Evolutionary conservation across 2,113 vertebrate genomes (phyloP).

Genomic region (Gymnarchus niloticus): DNA sequence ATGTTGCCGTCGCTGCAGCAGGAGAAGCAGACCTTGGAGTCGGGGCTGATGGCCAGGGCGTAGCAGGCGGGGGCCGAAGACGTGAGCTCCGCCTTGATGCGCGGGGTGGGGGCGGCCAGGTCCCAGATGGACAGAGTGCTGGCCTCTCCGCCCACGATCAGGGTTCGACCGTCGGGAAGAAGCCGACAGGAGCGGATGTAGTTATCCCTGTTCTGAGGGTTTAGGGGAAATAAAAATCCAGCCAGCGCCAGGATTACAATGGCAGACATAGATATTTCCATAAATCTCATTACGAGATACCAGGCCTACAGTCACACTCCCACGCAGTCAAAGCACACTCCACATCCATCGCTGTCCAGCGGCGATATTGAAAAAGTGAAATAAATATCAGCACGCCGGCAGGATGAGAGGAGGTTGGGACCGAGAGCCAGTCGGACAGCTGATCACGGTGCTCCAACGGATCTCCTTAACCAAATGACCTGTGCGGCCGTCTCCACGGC

Average conservation of each 20-base stretch:
- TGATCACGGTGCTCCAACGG: background rate
- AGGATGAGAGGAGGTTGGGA: background rate
- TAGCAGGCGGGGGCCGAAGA: conserved; percentile 97
- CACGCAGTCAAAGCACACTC: background rate
- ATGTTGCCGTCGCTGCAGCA: conserved; percentile 99
- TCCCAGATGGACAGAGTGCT: conserved; percentile 99
- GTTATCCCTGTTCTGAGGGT: conserved; percentile 92
- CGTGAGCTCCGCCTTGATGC: conserved; percentile 96
- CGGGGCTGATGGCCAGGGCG: conserved; percentile 94
- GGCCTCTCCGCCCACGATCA: conserved; percentile 95
- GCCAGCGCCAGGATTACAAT: background rate
- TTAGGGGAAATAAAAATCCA: conserved; percentile 3
- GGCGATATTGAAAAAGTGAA: background rate
- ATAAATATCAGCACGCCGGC: background rate
- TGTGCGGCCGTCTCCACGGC: background rate
- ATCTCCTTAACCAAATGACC: conserved; percentile 4
- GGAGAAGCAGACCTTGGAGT: conserved; percentile 98
- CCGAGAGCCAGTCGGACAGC: background rate
- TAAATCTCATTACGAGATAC: conserved; percentile 18
- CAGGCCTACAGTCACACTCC: background rate
- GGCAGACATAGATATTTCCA: conserved; percentile 6
- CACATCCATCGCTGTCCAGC: background rate
- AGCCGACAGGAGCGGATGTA: conserved; percentile 98
- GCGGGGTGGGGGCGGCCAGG: conserved; percentile 92
- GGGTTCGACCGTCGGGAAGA: conserved; percentile 89